Percentiles rank a stretch among this genome's conserved stretches.
These are phyloP conservation scores for Erythrolamprus reginae DNA, from an alignment of 2,113 vertebrate species.

Conservation along the genomic window DNA sequence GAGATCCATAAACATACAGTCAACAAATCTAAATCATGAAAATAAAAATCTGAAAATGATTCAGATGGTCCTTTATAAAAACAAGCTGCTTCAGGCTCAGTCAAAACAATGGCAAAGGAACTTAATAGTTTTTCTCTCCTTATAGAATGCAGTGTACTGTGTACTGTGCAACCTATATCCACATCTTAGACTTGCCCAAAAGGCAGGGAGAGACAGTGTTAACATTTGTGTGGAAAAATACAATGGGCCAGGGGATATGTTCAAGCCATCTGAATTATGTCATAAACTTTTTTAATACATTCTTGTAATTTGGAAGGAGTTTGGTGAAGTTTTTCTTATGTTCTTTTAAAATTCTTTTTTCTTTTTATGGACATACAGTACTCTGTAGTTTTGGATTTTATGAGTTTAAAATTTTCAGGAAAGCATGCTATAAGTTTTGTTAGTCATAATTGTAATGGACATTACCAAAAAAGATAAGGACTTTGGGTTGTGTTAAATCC, in stretches of 20 bases:
- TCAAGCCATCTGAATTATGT: neutral
- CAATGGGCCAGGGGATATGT: neutral
- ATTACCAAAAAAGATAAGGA: neutral
- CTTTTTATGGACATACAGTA: neutral
- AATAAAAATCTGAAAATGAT: neutral
- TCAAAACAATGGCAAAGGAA: neutral
- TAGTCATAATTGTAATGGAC: neutral
- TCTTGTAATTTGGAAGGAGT: neutral
- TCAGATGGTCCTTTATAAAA: neutral
- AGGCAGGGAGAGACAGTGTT: neutral
- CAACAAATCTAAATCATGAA: neutral
- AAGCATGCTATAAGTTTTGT: neutral
- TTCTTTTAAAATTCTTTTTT: neutral
- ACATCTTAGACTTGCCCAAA: neutral
- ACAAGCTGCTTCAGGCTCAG: neutral
- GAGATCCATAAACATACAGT: neutral
- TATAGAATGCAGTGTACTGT: neutral
- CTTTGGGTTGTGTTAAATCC: no score
- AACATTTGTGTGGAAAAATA: neutral
- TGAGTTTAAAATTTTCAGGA: neutral
- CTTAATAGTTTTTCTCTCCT: no score
- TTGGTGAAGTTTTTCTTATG: neutral
- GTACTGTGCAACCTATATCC: neutral
- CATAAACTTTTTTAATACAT: neutral
- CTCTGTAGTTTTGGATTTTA: neutral